Conservation (phyloP, 2,113 vertebrate genomes). For the Pangasianodon hypophthalmus region DNA sequence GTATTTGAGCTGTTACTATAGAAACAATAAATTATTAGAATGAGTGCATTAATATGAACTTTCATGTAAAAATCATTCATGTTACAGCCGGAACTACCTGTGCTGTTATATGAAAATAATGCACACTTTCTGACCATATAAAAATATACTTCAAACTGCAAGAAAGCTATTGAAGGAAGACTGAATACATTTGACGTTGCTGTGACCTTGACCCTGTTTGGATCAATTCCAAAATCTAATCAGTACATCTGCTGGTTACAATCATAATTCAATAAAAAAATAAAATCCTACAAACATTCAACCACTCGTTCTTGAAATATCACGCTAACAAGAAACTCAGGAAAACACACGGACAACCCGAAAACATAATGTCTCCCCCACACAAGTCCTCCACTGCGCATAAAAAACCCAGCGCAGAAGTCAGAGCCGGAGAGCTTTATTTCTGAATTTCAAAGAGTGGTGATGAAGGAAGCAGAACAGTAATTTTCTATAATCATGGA, state of each 20-base stretch:
- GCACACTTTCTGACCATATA: not conserved
- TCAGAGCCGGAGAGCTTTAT: not conserved
- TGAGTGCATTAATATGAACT: not conserved
- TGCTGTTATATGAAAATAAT: not conserved
- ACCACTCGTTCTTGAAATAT: not conserved
- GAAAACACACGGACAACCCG: not conserved
- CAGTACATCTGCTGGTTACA: not conserved
- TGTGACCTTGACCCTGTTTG: not conserved
- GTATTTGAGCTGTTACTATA: not conserved
- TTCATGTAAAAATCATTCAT: not conserved
- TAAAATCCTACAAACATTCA: not conserved
- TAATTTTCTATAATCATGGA: not conserved
- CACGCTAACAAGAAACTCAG: not conserved
- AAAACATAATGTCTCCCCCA: not conserved
- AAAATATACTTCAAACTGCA: not conserved
- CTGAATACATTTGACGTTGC: not conserved
- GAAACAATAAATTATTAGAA: not conserved
- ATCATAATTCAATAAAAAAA: not conserved
- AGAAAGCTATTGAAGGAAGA: not conserved
- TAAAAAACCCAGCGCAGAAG: not conserved
- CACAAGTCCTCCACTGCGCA: not conserved
- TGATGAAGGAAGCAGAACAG: not conserved
- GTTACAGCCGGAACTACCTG: not conserved
- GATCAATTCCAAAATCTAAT: not conserved
- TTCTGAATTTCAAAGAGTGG: not conserved